phyloP scores from a whole-genome alignment of 2,888 invertebrate species.

The Parapristionchus giblindavisi region DNA sequence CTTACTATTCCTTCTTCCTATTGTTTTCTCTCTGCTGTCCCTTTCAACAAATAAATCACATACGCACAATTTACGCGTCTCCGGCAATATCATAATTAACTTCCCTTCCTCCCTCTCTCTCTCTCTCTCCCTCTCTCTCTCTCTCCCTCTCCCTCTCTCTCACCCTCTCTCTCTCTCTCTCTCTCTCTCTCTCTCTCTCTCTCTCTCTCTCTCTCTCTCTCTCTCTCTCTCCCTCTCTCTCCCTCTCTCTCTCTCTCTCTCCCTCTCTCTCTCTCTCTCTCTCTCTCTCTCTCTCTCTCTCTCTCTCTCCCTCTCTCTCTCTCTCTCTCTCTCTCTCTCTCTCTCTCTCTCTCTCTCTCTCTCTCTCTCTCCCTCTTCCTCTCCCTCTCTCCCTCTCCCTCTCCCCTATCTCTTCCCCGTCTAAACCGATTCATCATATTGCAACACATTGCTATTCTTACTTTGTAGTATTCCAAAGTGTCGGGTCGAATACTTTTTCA shows the following conservation, averaged over 20 bases:
- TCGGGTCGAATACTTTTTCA: too few relatives aligned
- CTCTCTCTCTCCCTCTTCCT: constrained; percentile 2
- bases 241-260: not conserved
- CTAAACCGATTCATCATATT: not conserved
- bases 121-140: not conserved
- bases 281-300: not conserved
- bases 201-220: not conserved
- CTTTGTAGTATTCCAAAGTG: too few relatives aligned
- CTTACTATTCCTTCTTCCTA: not conserved
- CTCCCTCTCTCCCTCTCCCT: constrained; percentile 1
- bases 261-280: not conserved
- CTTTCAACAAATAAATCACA: not conserved
- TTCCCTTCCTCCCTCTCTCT: not conserved
- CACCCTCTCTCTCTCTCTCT: not conserved
- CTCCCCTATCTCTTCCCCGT: not conserved
- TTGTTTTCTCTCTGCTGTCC: not conserved
- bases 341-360: not conserved
- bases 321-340: not conserved
- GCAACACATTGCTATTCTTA: not conserved
- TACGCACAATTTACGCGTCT: not conserved
- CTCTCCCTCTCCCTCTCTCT: not conserved
- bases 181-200: too few relatives aligned
- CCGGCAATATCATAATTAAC: not conserved
- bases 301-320: not conserved
- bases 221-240: not conserved